phyloP scores from a whole-genome alignment of 1,140 invertebrate species.

The Drosophila chauvacae region DNA sequence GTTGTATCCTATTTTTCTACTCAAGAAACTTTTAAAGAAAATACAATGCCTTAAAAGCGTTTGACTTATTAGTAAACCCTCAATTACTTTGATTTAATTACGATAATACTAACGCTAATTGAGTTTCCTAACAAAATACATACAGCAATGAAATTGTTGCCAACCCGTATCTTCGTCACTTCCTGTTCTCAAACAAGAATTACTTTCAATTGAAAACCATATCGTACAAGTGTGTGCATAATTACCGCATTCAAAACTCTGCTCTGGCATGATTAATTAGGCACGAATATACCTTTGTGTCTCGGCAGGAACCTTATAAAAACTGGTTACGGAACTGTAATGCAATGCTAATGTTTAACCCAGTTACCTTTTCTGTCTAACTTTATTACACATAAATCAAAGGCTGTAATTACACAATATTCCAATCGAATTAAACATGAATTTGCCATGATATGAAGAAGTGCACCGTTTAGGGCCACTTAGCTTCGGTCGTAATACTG shows the following conservation, averaged over 20 bases:
- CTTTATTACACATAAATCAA: slow-evolving; percentile 17
- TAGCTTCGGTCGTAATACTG: background rate
- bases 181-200: slow-evolving; percentile 8
- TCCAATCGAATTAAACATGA: slow-evolving; percentile 7
- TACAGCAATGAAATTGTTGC: background rate
- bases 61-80: no score
- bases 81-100: no score
- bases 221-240: slow-evolving; percentile 1
- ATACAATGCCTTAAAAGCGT: no score
- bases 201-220: background rate
- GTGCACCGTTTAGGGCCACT: slow-evolving; percentile 5
- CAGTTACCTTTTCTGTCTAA: slow-evolving; percentile 32
- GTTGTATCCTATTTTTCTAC: background rate
- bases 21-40: background rate
- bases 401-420: slow-evolving; percentile 1
- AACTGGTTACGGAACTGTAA: slow-evolving; percentile 27
- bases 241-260: slow-evolving; percentile 16
- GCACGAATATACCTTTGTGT: slow-evolving; percentile 20
- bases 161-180: background rate
- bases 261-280: slow-evolving; percentile 34
- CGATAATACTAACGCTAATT: background rate
- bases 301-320: slow-evolving; percentile 29
- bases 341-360: slow-evolving; percentile 24
- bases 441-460: slow-evolving; percentile 7
- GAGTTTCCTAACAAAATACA: background rate